Conservation (phyloP, 2,888 invertebrate species). For the Phyllotreta striolata region DNA sequence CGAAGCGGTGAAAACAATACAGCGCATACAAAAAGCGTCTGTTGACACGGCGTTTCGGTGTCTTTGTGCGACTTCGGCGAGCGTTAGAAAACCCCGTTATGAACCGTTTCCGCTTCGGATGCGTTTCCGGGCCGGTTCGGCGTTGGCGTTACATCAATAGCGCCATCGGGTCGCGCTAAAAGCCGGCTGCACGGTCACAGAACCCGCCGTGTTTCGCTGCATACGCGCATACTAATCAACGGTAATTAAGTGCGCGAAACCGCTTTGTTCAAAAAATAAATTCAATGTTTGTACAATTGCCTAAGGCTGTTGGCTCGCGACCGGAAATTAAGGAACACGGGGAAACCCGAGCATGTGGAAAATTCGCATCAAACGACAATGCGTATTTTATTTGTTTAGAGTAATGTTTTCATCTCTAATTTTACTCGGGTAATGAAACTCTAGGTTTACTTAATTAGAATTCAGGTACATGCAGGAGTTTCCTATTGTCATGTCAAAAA, state of each 20-base stretch:
- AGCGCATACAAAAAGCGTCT: background rate
- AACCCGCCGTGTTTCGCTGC: background rate
- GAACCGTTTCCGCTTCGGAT: conserved; percentile 5
- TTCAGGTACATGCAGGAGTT: too few relatives aligned
- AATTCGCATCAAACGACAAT: too few relatives aligned
- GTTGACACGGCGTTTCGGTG: background rate
- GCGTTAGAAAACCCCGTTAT: conserved; percentile 4
- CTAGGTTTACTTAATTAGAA: too few relatives aligned
- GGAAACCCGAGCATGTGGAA: too few relatives aligned
- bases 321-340: too few relatives aligned
- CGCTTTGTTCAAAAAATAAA: background rate
- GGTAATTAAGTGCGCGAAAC: conserved; percentile 1
- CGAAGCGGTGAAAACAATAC: too few relatives aligned
- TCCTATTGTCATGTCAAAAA: too few relatives aligned
- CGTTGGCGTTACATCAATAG: conserved; percentile 4
- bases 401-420: too few relatives aligned
- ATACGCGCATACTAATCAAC: background rate
- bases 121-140: background rate
- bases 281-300: too few relatives aligned
- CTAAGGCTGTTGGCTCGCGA: too few relatives aligned
- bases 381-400: too few relatives aligned
- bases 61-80: background rate
- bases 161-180: background rate
- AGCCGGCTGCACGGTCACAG: conserved; percentile 5
- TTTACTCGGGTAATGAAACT: too few relatives aligned